A percentile compares a stretch with the other conserved stretches of the same genome.
Conservation (phyloP, 1,140 invertebrate species). For the Babylonia areolata region DNA sequence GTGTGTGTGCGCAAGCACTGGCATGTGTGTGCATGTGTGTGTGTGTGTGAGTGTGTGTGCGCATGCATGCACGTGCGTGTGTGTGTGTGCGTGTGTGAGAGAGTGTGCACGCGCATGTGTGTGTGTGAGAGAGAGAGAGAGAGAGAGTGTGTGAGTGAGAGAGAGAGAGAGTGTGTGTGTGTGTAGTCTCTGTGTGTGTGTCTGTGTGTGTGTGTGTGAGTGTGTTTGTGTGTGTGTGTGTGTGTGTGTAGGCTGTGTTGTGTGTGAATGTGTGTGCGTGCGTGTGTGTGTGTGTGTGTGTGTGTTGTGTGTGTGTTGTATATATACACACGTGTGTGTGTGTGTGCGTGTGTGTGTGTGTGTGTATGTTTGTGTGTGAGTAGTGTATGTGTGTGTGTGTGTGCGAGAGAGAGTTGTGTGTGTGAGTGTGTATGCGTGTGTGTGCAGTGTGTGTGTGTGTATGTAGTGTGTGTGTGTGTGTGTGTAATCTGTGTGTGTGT, state of each 20-base stretch:
- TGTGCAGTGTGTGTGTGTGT: conserved; percentile 7
- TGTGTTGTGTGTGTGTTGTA: too few species aligned
- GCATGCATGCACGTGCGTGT: not conserved
- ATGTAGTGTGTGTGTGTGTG: conserved; percentile 2
- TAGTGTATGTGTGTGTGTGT: too few species aligned
- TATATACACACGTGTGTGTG: too few species aligned
- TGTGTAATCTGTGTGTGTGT: not conserved
- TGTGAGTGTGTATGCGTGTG: not conserved
- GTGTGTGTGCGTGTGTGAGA: not conserved
- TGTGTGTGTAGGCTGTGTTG: not conserved
- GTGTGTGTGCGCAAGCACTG: not conserved
- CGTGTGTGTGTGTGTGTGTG: not conserved
- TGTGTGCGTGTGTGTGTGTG: too few species aligned
- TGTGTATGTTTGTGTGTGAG: not conserved
- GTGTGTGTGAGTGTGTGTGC: not conserved
- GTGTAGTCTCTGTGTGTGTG: not conserved
- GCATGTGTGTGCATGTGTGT: not conserved
- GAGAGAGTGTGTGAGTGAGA: too few species aligned
- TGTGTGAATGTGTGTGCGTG: not conserved
- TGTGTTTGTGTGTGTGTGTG: conserved; percentile 6
- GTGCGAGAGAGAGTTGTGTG: too few species aligned
- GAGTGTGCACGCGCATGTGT: not conserved
- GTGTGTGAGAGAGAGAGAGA: not conserved
- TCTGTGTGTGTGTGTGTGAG: conserved; percentile 1
- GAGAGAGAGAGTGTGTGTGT: too few species aligned